Conservation (phyloP, 2,797 vertebrate genomes). For the Parauchenoglanis ngamensis region DNA sequence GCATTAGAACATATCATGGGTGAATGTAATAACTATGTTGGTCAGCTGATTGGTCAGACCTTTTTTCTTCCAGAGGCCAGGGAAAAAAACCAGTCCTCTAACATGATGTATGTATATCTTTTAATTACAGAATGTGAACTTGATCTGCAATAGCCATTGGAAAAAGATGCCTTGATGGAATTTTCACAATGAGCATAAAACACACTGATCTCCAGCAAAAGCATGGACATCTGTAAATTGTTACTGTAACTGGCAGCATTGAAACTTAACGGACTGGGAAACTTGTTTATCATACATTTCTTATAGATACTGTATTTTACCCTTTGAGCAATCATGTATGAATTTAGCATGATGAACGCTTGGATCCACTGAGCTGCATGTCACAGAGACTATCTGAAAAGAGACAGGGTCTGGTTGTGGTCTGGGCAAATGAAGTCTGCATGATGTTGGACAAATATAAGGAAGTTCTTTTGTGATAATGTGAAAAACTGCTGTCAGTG, state of each 20-base stretch:
- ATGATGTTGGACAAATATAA: constrained; percentile 43
- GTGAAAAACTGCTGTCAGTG: constrained; percentile 53
- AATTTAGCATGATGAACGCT: neutral
- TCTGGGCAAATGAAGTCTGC: constrained; percentile 33
- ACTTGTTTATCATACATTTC: neutral
- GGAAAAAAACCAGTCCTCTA: neutral
- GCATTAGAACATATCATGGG: neutral
- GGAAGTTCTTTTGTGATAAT: constrained; percentile 15
- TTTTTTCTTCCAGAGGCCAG: neutral
- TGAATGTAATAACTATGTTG: neutral
- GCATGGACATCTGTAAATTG: neutral
- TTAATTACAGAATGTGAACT: constrained; percentile 61
- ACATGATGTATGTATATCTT: constrained; percentile 34
- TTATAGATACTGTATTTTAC: neutral
- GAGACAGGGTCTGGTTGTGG: constrained; percentile 44
- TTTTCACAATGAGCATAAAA: neutral
- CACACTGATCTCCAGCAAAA: neutral
- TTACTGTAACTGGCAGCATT: neutral
- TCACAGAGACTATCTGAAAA: constrained; percentile 27
- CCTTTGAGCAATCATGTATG: neutral
- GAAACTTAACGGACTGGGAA: neutral
- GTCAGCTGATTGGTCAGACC: neutral
- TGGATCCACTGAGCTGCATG: constrained; percentile 6
- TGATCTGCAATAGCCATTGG: constrained; percentile 44
- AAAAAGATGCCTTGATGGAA: constrained; percentile 4